These are phyloP conservation scores for Caenorhabditis sulstoni DNA, from an alignment of 2,888 invertebrate genomes.

Conservation along the genomic window DNA sequence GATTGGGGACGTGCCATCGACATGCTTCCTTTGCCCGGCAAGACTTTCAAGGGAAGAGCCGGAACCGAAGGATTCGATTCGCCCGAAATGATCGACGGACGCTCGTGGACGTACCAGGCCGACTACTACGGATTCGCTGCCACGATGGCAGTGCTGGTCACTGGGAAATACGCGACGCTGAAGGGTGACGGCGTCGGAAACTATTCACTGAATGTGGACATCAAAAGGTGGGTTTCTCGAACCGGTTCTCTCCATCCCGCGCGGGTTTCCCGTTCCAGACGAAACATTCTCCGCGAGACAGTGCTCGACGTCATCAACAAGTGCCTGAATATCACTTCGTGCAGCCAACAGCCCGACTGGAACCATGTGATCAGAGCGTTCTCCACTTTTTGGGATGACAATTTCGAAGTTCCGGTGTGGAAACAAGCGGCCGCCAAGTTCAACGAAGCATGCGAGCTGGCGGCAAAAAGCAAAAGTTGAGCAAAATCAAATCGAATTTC, in stretches of 20 bases:
- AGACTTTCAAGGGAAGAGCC: conserved; percentile 83
- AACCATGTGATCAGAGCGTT: conserved; percentile 52
- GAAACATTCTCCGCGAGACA: conserved; percentile 82
- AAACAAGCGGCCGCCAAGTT: conserved; percentile 38
- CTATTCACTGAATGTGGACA: conserved; percentile 70
- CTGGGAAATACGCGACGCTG: conserved; percentile 89
- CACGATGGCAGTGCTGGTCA: conserved; percentile 90
- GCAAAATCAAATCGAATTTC: neutral
- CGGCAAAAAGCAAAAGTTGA: conserved; percentile 10
- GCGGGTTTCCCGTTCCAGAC: conserved; percentile 51
- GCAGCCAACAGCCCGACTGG: conserved; percentile 87
- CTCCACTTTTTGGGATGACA: conserved; percentile 17
- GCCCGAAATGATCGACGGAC: conserved; percentile 89
- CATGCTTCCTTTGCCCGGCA: conserved; percentile 85
- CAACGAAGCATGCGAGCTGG: conserved; percentile 53
- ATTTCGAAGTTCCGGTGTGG: conserved; percentile 34
- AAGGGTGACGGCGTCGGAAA: conserved; percentile 31
- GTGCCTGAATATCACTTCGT: conserved; percentile 89
- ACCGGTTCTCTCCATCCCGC: no score
- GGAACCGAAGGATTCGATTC: conserved; percentile 83
- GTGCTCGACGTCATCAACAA: conserved; percentile 90
- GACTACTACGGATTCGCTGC: conserved; percentile 93
- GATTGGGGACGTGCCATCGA: conserved; percentile 96
- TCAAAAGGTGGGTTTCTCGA: conserved; percentile 72
- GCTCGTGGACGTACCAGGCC: conserved; percentile 90